Base-by-base conservation (phyloP, 2,797 vertebrate species). In the Acropternis orthonyx region DNA sequence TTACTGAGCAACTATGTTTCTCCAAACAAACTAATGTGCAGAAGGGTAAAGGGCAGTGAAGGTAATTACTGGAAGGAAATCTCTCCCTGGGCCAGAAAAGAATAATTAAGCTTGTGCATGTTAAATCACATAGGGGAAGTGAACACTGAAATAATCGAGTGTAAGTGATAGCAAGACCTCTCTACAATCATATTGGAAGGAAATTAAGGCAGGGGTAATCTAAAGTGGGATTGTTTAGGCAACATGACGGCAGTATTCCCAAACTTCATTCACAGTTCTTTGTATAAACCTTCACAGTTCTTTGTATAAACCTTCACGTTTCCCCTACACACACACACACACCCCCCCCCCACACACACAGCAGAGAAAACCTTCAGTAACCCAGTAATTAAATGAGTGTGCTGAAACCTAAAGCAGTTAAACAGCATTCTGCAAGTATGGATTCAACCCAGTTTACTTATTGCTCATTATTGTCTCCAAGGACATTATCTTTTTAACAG, bases 11-110 rank as follows among this genome's bases (percentile, higher is more conserved):
- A 94, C 95, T 96, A 68, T 30, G 26, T 96, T 96, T 96, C 96
- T 97, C 97, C 96, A 97, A 98, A 98, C 96, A 98, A 98, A 97
- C 90, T 89, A 80, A 96, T 71, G 94, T 91, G 89, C 96, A 97
- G 95, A 80, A 97, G 97, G 96, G 89, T 96, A 97, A 98, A 98
- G 97, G 97, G 96, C 97, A 98, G 83, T 77, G 91, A 97, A 97
- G 95, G 96, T 92, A 98, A 97, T 98, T 97, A 98, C 95, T 97
- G 97, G 91, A 96, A 98, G 97, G 96, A 98, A 98, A 98, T 97
- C 96, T 98, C 96, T 98, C 97, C 96, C 95, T 96, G 97, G 95
- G 96, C 96, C 96, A 97, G 97, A 97, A 96, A 97, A 96, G 94
- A 96, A 82, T 97, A 97, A 97, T 97, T 97, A 95, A 97, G 88